A percentile compares a stretch with the other conserved stretches of the same genome.
Evolutionary conservation across 2,113 vertebrate genomes (phyloP).

Genomic region (Ptychochromis oligacanthus): DNA sequence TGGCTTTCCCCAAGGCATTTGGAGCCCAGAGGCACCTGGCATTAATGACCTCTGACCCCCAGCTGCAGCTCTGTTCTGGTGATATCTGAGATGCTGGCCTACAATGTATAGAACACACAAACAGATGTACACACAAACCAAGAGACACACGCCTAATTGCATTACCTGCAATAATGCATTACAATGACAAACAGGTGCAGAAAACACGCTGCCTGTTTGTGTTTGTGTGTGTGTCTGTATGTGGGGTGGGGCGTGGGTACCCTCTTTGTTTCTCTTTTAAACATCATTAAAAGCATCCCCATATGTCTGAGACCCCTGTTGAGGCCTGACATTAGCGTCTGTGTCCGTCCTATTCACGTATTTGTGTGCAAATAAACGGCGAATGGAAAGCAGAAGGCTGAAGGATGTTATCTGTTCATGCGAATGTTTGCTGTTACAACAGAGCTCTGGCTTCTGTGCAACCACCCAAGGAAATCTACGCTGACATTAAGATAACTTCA

Average conservation of each 20-base stretch:
- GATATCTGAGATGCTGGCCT: slow-evolving; percentile 53
- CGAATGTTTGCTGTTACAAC: slow-evolving; percentile 71
- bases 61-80: slow-evolving; percentile 59
- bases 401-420: slow-evolving; percentile 55
- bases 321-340: slow-evolving; percentile 16
- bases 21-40: slow-evolving; percentile 71
- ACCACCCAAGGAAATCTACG: slow-evolving; percentile 43
- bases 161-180: slow-evolving; percentile 68
- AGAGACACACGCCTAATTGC: slow-evolving; percentile 47
- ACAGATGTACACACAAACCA: slow-evolving; percentile 6
- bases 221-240: neutral
- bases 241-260: neutral
- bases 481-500: slow-evolving; percentile 53
- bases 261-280: slow-evolving; percentile 52
- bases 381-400: slow-evolving; percentile 59
- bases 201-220: neutral
- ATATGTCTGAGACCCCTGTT: slow-evolving; percentile 35
- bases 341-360: slow-evolving; percentile 28
- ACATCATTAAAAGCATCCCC: slow-evolving; percentile 38
- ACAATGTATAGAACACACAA: slow-evolving; percentile 24
- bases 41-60: slow-evolving; percentile 66
- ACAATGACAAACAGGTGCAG: slow-evolving; percentile 52
- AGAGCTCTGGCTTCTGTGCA: slow-evolving; percentile 63
- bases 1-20: slow-evolving; percentile 37
- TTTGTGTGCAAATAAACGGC: slow-evolving; percentile 71